Evolutionary conservation across 2,113 vertebrate genomes (phyloP).

Genomic region (Thamnaconus septentrionalis): DNA sequence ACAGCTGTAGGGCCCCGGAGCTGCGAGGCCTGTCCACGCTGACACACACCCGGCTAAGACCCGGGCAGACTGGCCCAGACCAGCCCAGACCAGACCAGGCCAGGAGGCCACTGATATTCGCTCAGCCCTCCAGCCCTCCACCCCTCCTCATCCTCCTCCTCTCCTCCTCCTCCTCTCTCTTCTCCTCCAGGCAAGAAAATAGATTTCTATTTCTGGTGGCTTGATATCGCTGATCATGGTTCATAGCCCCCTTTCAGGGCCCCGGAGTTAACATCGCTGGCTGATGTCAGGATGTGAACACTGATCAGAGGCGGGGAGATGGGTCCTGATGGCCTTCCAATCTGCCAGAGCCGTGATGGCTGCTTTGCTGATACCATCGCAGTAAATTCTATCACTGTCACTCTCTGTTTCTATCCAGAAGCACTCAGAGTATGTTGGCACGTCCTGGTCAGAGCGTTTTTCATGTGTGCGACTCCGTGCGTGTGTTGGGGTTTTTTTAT

Average conservation of each 20-base stretch:
- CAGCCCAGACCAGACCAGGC: conserved; percentile 48
- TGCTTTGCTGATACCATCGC: conserved; percentile 79
- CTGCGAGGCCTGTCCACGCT: conserved; percentile 31
- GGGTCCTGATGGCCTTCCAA: conserved; percentile 78
- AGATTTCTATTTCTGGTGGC: conserved; percentile 82
- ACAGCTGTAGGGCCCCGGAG: conserved; percentile 62
- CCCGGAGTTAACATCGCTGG: conserved; percentile 77
- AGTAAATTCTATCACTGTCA: conserved; percentile 82
- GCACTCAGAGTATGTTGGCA: conserved; percentile 64
- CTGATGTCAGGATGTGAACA: conserved; percentile 74
- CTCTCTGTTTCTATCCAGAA: conserved; percentile 70
- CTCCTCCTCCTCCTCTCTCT: conserved; percentile 39
- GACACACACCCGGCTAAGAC: conserved; percentile 43
- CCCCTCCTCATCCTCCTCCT: not conserved
- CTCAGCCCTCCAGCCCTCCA: conserved; percentile 32
- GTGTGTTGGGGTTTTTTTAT: no score
- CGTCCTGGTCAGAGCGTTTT: conserved; percentile 44
- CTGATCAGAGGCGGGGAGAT: conserved; percentile 77
- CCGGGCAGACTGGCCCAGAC: conserved; percentile 6
- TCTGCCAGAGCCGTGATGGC: conserved; percentile 76
- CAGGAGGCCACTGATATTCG: conserved; percentile 76
- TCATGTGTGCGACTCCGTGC: conserved; percentile 18
- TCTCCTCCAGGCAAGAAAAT: conserved; percentile 77
- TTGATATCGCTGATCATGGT: conserved; percentile 81
- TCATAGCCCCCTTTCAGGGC: conserved; percentile 80